Base-by-base conservation (phyloP, 2,888 invertebrate species). In the Isotomurus palustris region DNA sequence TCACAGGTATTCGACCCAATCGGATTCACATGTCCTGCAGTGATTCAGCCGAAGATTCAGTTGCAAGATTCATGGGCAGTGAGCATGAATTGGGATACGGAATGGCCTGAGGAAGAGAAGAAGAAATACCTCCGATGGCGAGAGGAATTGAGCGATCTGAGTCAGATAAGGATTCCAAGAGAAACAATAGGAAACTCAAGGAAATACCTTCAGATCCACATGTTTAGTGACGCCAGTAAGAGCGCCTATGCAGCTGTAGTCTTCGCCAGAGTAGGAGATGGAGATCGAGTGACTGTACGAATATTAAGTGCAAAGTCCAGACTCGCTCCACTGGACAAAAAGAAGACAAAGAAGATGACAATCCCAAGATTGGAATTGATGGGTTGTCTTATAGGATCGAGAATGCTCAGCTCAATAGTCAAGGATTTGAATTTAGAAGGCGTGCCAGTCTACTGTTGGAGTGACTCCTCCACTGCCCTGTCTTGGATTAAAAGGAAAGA, bases 221-320 rank as follows among this genome's bases (percentile, higher is more conserved):
- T 14, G 14, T 52, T 52, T 21, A 6, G 24, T 6, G 52, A 52
- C 27, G 52, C 52, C n/a, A 52, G 52, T 21, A 5, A 17, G 21
- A 5, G n/a, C n/a, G 52, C 52, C 4, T 52, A 41, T 28, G 52
- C 52, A 17, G 52, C 52, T 4, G 41, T 52, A 14, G 52, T 52
- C 10, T 40, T 10, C 17, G 40, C 17, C 6, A 40, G 40, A 40
- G 40, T 40, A 6, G 19, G 17, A 40, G 19, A 19, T 10, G 10
- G 17, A 19, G 40, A 40, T 10, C 6, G 6, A 40, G 40, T 40
- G 40, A 10, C 40, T n/a, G 40, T 40, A 28, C 17, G 22, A 8
- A 6, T 17, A 22, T 19, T 17, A 10, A 3, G 14, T 21, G 21
- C 50, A 14, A 50, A 50, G 25, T 36, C 50, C 3, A 17, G 50